phyloP scores from a whole-genome alignment of 2,888 invertebrate species.

The Zelleria hepariella region DNA sequence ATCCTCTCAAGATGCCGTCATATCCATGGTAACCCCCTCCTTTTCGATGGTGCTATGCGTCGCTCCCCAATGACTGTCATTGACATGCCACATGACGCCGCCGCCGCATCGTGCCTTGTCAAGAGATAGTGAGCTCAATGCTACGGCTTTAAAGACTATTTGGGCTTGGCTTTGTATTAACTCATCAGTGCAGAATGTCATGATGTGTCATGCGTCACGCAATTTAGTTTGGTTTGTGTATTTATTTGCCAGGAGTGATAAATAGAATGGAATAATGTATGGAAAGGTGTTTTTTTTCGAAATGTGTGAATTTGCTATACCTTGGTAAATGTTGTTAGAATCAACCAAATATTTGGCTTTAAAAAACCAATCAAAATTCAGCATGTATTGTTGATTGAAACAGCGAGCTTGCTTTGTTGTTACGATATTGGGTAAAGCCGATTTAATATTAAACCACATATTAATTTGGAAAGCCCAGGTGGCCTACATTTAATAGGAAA shows the following conservation, averaged over 20 bases:
- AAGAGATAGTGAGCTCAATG: not conserved
- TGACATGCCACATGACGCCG: too few relatives aligned
- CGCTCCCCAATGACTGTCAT: not conserved
- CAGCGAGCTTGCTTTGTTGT: not conserved
- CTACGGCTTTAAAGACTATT: not conserved
- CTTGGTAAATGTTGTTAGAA: too few relatives aligned
- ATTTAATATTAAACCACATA: not conserved
- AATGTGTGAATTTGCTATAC: too few relatives aligned
- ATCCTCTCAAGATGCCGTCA: too few relatives aligned
- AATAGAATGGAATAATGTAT: too few relatives aligned
- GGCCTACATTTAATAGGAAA: not conserved
- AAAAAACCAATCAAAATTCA: too few relatives aligned
- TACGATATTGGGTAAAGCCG: not conserved
- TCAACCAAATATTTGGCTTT: too few relatives aligned
- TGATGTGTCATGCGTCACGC: too few relatives aligned
- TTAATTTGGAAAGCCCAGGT: not conserved
- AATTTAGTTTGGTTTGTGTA: too few relatives aligned
- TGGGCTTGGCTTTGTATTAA: not conserved
- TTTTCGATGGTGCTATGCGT: not conserved
- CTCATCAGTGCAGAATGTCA: not conserved
- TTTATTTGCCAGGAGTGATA: too few relatives aligned
- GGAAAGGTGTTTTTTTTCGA: too few relatives aligned
- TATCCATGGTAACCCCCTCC: not conserved
- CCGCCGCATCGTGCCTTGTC: not conserved
- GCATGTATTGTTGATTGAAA: too few relatives aligned